A percentile compares a stretch with the other conserved stretches of the same genome.
phyloP scores from a whole-genome alignment of 2,888 invertebrate species.

The Galerucella pusilla region DNA sequence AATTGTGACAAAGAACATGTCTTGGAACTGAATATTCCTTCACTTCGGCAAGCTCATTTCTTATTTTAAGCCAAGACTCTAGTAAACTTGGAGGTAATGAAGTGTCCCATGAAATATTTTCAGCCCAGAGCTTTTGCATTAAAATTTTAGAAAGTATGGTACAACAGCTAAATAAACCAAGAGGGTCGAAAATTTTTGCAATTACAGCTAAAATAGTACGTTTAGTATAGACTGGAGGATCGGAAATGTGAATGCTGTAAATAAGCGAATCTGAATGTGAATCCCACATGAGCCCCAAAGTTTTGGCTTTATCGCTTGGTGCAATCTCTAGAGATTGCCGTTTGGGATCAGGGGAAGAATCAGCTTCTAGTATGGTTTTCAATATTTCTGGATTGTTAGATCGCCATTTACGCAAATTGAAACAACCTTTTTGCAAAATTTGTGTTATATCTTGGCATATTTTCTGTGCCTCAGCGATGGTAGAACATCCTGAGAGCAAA shows the following conservation, averaged over 20 bases:
- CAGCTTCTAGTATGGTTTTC: neutral
- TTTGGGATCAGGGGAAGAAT: neutral
- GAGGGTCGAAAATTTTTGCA: conserved; percentile 17
- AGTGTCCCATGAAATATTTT: neutral
- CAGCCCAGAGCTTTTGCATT: neutral
- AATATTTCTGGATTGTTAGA: neutral
- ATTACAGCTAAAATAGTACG: conserved; percentile 10
- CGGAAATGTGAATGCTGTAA: neutral
- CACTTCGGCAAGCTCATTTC: conserved; percentile 1
- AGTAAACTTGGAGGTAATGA: neutral
- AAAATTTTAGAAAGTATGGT: conserved; percentile 3
- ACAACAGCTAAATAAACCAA: conserved; percentile 8
- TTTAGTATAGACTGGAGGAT: neutral
- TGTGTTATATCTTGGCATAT: neutral
- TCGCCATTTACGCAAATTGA: neutral
- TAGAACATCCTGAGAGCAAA: neutral
- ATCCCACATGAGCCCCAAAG: conserved; percentile 16
- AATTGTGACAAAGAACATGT: conserved; percentile 1
- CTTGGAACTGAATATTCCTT: conserved; percentile 10
- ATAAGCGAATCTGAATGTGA: neutral
- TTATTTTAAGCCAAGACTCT: neutral
- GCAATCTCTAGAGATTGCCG: neutral
- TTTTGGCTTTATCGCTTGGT: conserved; percentile 12
- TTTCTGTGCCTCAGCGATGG: neutral
- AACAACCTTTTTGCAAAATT: neutral